Percentiles rank a stretch among this genome's conserved stretches.
phyloP scores from a whole-genome alignment of 1,140 invertebrate genomes.

The Drosophila simulans region DNA sequence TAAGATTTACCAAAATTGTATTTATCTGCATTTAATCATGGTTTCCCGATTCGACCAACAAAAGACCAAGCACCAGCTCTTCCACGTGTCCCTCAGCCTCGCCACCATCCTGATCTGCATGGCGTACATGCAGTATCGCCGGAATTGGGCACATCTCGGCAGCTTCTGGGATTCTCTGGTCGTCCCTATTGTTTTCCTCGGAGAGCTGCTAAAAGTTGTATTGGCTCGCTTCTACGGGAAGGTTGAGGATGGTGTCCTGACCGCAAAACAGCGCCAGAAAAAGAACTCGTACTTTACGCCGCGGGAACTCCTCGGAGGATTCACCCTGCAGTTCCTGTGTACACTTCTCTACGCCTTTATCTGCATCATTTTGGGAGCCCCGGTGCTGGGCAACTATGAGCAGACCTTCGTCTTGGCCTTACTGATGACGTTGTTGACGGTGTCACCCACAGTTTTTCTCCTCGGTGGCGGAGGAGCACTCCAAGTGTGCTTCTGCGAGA shows the following conservation, averaged over 20 bases:
- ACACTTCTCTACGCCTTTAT: conserved; percentile 78
- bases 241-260: conserved; percentile 64
- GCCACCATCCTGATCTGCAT: conserved; percentile 79
- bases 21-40: conserved; percentile 60
- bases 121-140: conserved; percentile 80
- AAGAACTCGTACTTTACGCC: conserved; percentile 72
- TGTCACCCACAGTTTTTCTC: conserved; percentile 79
- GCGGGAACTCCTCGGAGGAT: conserved; percentile 65
- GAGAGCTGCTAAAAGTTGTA: conserved; percentile 76
- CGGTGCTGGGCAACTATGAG: conserved; percentile 79
- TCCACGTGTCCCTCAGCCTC: conserved; percentile 78
- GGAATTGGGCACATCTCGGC: conserved; percentile 77
- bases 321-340: conserved; percentile 75
- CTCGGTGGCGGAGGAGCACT: conserved; percentile 77
- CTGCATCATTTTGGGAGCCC: conserved; percentile 83
- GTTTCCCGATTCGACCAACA: conserved; percentile 78
- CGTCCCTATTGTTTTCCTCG: conserved; percentile 80
- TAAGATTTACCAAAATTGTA: conserved; percentile 19
- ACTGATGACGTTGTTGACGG: conserved; percentile 74
- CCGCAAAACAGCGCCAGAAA: conserved; percentile 72
- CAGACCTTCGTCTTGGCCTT: conserved; percentile 81
- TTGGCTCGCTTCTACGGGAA: conserved; percentile 72
- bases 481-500: conserved; percentile 81
- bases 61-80: conserved; percentile 82
- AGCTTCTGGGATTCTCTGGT: conserved; percentile 82